Conservation (phyloP, 2,888 invertebrate genomes). For the Plemyria rubiginata region DNA sequence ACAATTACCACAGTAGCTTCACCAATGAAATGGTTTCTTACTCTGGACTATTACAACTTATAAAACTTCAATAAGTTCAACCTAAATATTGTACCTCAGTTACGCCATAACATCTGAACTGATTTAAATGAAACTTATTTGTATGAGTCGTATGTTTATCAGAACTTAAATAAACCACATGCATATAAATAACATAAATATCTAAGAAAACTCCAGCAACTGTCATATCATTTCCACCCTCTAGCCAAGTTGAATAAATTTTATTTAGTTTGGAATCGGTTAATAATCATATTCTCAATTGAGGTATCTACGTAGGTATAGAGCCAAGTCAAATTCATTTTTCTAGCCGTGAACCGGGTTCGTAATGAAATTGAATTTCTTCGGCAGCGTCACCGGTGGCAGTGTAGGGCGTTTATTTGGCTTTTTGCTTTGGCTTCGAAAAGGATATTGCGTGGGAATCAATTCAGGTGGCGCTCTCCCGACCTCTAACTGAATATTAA, state of each 20-base stretch:
- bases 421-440: constrained; percentile 75
- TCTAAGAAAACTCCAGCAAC: not conserved
- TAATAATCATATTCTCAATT: constrained; percentile 48
- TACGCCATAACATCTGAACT: too few species aligned
- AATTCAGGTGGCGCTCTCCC: constrained; percentile 73
- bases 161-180: too few species aligned
- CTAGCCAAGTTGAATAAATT: not conserved
- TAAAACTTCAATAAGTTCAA: too few species aligned
- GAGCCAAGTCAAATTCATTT: constrained; percentile 50
- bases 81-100: too few species aligned
- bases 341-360: constrained; percentile 54
- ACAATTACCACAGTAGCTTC: not conserved
- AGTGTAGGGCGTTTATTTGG: constrained; percentile 64
- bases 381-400: constrained; percentile 52
- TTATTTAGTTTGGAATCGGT: constrained; percentile 32
- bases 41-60: too few species aligned
- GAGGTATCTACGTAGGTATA: constrained; percentile 31
- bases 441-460: constrained; percentile 81
- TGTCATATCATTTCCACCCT: not conserved
- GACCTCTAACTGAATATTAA: constrained; percentile 67
- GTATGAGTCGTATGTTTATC: too few species aligned
- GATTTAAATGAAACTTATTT: too few species aligned
- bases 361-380: constrained; percentile 79
- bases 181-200: too few species aligned
- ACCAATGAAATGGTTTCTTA: not conserved